These are phyloP conservation scores for Ypsolopha sequella DNA, from an alignment of 2,888 invertebrate genomes.

Conservation along the genomic window DNA sequence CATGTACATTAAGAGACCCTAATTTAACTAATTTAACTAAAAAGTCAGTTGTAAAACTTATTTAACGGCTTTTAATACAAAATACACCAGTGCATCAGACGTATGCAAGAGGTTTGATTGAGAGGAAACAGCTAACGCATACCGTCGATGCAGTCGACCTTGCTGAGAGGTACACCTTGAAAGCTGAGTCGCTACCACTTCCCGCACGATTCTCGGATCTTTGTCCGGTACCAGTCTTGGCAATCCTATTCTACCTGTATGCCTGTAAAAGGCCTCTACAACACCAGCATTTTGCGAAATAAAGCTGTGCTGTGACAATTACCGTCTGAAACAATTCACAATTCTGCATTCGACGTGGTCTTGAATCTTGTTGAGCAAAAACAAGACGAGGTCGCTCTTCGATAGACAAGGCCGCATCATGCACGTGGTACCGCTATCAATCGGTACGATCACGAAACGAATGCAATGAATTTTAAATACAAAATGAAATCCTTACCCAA, in stretches of 20 bases:
- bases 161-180: slow-evolving; percentile 18
- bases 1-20: not conserved
- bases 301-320: too few relatives aligned
- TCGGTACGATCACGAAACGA: not conserved
- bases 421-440: slow-evolving; percentile 16
- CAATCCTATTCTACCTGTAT: not conserved
- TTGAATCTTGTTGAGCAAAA: slow-evolving; percentile 34
- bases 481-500: slow-evolving; percentile 11
- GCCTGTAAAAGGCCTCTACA: too few relatives aligned
- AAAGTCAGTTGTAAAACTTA: not conserved
- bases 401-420: slow-evolving; percentile 22
- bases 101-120: not conserved
- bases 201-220: slow-evolving; percentile 7
- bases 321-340: not conserved
- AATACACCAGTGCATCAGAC: not conserved
- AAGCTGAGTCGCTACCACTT: slow-evolving; percentile 8
- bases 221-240: slow-evolving; percentile 9
- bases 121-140: not conserved
- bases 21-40: slow-evolving; percentile 3
- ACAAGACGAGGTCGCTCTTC: slow-evolving; percentile 29
- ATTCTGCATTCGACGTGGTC: slow-evolving; percentile 14
- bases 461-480: slow-evolving; percentile 1
- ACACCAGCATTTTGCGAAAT: too few relatives aligned
- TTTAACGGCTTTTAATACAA: slow-evolving; percentile 4
- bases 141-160: slow-evolving; percentile 11